These are phyloP conservation scores for Arenaria interpres DNA, from an alignment of 2,113 vertebrate species.

Conservation along the genomic window DNA sequence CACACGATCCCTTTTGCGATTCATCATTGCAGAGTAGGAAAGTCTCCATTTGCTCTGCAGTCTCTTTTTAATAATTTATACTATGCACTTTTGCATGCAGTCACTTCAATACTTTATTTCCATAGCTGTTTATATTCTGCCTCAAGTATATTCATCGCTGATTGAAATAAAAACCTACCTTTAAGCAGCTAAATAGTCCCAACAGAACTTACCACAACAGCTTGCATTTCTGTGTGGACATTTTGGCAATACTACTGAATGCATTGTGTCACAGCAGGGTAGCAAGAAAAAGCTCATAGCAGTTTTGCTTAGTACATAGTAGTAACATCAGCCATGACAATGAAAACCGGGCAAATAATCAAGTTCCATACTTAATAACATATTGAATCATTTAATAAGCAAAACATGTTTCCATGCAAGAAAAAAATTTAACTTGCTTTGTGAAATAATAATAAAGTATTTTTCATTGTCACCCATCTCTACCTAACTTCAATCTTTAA, in stretches of 20 bases:
- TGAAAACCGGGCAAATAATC: neutral
- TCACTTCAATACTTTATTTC: neutral
- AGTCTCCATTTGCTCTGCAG: neutral
- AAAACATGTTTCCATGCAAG: neutral
- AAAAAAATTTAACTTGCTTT: neutral
- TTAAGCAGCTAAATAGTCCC: neutral
- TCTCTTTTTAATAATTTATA: neutral
- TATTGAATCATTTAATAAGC: neutral
- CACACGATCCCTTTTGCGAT: neutral
- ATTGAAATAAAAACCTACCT: neutral
- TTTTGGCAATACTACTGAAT: neutral
- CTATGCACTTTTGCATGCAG: neutral
- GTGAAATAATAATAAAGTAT: neutral
- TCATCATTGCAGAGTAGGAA: neutral
- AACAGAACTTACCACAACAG: neutral
- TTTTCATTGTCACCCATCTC: neutral
- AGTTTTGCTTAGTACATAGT: neutral
- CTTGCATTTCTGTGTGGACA: neutral
- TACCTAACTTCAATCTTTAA: neutral
- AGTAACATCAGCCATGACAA: neutral
- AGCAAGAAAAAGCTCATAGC: neutral
- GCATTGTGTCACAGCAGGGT: neutral
- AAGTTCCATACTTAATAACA: neutral
- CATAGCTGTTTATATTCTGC: neutral
- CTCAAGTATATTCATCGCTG: neutral